Base-by-base conservation (phyloP, 64 coral and sea anemone species). In the Pocillopora damicornis region DNA sequence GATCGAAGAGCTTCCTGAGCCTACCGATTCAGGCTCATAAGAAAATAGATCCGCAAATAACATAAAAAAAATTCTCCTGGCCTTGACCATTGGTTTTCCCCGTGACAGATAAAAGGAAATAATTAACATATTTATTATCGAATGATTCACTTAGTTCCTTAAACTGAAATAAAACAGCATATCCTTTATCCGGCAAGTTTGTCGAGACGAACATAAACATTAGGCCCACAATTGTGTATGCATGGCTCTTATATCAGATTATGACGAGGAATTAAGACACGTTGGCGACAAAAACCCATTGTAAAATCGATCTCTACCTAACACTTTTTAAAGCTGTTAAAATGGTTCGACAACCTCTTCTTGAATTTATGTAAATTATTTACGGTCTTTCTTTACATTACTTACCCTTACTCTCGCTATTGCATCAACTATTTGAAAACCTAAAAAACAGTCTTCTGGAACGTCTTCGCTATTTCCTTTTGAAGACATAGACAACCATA, bases 131-230 rank as follows among this genome's bases (percentile, higher is more conserved):
- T 77, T 57, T 77, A 77, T 56, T 22, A 77, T 37, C 5, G 18
- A 77, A 58, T 20, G 25, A 71, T 18, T 51, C 7, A 15, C 17
- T 51, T 51, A 56, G 75, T 57, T 57, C 42, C 17, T 77, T 57
- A 51, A 77, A 9, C 17, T 4, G 37, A 56, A 16, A 18, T 77
- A 56, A 38, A 77, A 77, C 75, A 22, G 75, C 75, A 56, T 36
- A 36, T 77, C 45, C 15, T 56, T 77, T 22, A 77, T 77, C 75
- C 30, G 30, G 30, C 30, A 77, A 22, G 75, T 77, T 77, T 77
- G 57, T 77, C 74, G 22, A 22, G 57, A 77, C 57, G 42, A 77
- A 58, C 57, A 57, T 22, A 77, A 56, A 56, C 75, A 77, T 77
- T 17, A 38, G 22, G 9, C 37, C 17, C 42, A 77, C 37, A n/a